phyloP scores from a whole-genome alignment of 2,113 vertebrate genomes.

The Ailurus styani region DNA sequence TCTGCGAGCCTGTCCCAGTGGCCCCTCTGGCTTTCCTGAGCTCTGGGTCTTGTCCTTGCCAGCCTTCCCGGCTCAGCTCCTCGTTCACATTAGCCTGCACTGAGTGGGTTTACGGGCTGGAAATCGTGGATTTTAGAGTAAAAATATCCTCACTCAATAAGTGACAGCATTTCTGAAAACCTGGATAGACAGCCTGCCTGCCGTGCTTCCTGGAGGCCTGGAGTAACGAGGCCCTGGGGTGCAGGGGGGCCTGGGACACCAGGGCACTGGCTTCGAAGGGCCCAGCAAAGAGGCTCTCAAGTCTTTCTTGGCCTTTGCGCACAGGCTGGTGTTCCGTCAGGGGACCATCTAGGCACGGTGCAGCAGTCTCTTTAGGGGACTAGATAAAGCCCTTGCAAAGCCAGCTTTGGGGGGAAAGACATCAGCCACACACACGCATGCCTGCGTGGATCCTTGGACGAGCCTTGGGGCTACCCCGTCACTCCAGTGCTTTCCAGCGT shows the following conservation, averaged over 20 bases:
- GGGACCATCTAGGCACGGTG: background rate
- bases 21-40: background rate
- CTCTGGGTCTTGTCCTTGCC: too few relatives aligned
- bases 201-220: background rate
- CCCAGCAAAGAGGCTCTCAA: background rate
- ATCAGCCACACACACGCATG: background rate
- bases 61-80: background rate
- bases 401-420: too few relatives aligned
- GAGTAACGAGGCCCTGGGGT: background rate
- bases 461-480: background rate
- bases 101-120: background rate
- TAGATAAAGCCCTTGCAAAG: background rate
- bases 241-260: background rate
- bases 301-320: background rate
- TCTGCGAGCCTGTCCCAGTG: background rate
- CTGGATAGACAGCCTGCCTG: background rate
- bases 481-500: background rate
- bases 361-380: background rate
- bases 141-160: background rate
- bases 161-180: background rate
- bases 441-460: rapidly evolving
- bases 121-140: background rate
- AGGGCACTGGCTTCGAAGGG: background rate
- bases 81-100: background rate
- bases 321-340: background rate